Evolutionary conservation across 2,113 vertebrate genomes (phyloP).

Genomic region (Oryctolagus cuniculus): DNA sequence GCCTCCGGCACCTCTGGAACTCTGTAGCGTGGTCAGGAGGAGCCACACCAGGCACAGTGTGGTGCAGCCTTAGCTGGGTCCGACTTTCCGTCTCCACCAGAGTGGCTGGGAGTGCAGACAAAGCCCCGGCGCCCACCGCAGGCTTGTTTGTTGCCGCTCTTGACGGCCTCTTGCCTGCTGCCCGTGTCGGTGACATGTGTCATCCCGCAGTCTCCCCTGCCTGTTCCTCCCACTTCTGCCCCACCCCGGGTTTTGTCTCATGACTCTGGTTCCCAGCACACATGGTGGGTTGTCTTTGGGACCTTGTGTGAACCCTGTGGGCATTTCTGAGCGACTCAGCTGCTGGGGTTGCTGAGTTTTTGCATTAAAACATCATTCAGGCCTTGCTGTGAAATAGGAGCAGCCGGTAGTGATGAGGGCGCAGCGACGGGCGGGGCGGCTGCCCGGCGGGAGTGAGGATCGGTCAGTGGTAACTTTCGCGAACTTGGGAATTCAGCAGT

Average conservation of each 20-base stretch:
- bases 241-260: not conserved
- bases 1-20: not conserved
- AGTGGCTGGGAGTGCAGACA: not conserved
- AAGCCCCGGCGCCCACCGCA: not conserved
- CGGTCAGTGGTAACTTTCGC: constrained; percentile 66
- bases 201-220: not conserved
- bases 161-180: not conserved
- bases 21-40: not conserved
- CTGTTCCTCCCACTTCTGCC: not conserved
- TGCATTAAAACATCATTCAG: not conserved
- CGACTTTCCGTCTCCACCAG: fast-evolving
- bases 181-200: not conserved
- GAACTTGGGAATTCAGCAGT: constrained; percentile 75
- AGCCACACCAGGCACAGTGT: too few relatives aligned
- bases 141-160: not conserved
- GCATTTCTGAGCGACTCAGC: not conserved
- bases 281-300: not conserved
- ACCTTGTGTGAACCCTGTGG: not conserved
- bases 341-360: not conserved
- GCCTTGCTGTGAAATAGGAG: not conserved
- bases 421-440: fast-evolving
- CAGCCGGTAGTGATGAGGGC: not conserved
- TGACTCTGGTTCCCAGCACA: not conserved
- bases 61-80: too few relatives aligned
- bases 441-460: not conserved